Evolutionary conservation across 2,797 vertebrate species (phyloP).

Genomic region (Chaunax sp.): DNA sequence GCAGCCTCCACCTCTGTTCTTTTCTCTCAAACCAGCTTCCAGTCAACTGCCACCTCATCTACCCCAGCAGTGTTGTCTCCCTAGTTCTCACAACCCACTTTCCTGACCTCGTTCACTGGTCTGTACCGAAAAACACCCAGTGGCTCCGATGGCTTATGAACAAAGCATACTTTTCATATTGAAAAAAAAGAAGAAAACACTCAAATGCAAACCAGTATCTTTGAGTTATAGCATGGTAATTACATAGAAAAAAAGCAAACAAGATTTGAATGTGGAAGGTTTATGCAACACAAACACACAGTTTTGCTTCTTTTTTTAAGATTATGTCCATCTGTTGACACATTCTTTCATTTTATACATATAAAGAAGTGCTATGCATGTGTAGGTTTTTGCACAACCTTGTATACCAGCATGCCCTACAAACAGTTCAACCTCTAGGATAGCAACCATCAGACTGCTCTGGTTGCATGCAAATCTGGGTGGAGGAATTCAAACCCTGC

Average conservation of each 20-base stretch:
- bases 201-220: constrained; percentile 50
- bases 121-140: constrained; percentile 51
- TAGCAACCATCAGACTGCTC: constrained; percentile 44
- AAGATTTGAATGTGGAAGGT: constrained; percentile 41
- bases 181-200: constrained; percentile 34
- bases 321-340: constrained; percentile 1
- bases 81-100: constrained; percentile 55
- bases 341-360: constrained; percentile 1
- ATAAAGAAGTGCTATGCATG: constrained; percentile 8
- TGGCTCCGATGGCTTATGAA: constrained; percentile 42
- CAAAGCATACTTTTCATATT: constrained; percentile 53
- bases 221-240: constrained; percentile 52
- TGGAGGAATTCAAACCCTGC: constrained; percentile 62
- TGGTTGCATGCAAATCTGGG: constrained; percentile 43
- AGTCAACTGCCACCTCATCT: constrained; percentile 63
- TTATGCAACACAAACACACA: constrained; percentile 6
- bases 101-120: constrained; percentile 48
- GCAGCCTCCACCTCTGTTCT: constrained; percentile 40
- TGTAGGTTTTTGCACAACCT: constrained; percentile 11
- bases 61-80: constrained; percentile 50
- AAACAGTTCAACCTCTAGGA: constrained; percentile 60
- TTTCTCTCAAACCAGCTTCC: constrained; percentile 43
- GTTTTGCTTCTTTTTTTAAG: constrained; percentile 31
- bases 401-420: constrained; percentile 46
- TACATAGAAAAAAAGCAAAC: constrained; percentile 31